Conservation (phyloP, 2,113 vertebrate species). For the Phocoena phocoena region DNA sequence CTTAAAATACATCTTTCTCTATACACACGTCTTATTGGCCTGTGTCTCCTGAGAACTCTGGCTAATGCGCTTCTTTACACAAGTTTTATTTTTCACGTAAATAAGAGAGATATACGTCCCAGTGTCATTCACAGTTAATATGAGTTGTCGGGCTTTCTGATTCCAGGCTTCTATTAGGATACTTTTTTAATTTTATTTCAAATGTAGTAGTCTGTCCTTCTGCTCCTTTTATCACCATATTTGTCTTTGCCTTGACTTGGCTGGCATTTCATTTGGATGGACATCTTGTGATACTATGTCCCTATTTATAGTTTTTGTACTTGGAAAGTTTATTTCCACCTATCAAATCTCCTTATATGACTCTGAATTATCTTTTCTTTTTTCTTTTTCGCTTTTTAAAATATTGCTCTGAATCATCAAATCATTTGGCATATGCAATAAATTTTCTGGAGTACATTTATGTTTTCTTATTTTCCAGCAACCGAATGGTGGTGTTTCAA, state of each 20-base stretch:
- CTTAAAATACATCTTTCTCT: not conserved
- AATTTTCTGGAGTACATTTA: not conserved
- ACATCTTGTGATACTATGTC: not conserved
- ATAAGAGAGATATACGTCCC: not conserved
- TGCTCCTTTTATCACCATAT: not conserved
- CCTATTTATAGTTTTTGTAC: not conserved
- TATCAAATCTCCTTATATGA: not conserved
- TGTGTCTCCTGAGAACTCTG: not conserved
- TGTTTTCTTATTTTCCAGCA: not conserved
- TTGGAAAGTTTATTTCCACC: not conserved
- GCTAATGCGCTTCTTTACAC: not conserved
- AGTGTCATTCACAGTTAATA: not conserved
- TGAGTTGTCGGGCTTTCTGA: not conserved
- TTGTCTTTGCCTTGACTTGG: not conserved
- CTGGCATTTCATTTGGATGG: not conserved
- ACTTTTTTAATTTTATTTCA: not conserved
- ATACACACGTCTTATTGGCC: not conserved
- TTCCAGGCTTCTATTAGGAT: not conserved
- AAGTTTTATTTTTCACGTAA: not conserved
- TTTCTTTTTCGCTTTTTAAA: not conserved
- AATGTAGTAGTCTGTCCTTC: not conserved
- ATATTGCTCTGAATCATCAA: not conserved
- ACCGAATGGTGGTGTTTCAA: not conserved
- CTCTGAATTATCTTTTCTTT: not conserved
- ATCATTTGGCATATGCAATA: conserved; percentile 4